phyloP scores from a whole-genome alignment of 1,140 invertebrate species.

The Drosophila melanogaster region Release_6_plus_ISO1_MT NT_033777.3:6440001-6440500 shows the following conservation, averaged over 20 bases:
- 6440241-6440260: constrained; percentile 70
- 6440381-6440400: constrained; percentile 87
- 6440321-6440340: constrained; percentile 86
- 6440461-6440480: constrained; percentile 90
- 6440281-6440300: constrained; percentile 73
- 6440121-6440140: constrained; percentile 80
- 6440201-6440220: constrained; percentile 68
- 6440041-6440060: constrained; percentile 82
- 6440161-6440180: constrained; percentile 80
- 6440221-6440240: constrained; percentile 62
- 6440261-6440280: constrained; percentile 38
- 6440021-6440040: constrained; percentile 86
- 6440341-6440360: constrained; percentile 94
- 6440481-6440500: constrained; percentile 91
- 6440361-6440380: constrained; percentile 95
- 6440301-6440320: constrained; percentile 71
- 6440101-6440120: constrained; percentile 63
- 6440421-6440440: constrained; percentile 95
- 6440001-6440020: constrained; percentile 87
- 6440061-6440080: constrained; percentile 40
- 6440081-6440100: constrained; percentile 8
- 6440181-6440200: constrained; percentile 75
- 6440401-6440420: constrained; percentile 91
- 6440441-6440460: constrained; percentile 90
- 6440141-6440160: constrained; percentile 82